Percentiles rank a stretch among this genome's conserved stretches.
These are phyloP conservation scores for Serrognathus titanus DNA, from an alignment of 2,888 invertebrate species.

Conservation along the genomic window DNA sequence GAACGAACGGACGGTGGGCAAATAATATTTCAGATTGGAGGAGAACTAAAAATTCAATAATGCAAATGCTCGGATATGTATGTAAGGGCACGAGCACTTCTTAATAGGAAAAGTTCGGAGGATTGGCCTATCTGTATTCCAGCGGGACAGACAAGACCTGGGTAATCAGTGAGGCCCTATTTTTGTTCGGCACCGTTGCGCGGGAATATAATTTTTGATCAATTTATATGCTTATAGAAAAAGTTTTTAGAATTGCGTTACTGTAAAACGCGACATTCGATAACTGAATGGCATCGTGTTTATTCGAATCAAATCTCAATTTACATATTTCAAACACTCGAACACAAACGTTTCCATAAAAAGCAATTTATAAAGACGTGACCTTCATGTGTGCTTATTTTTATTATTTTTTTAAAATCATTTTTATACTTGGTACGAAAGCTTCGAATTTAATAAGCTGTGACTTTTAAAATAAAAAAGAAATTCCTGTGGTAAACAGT, in stretches of 20 bases:
- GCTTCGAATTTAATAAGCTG: too few species aligned
- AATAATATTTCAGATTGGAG: slow-evolving; percentile 22
- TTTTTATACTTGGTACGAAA: too few species aligned
- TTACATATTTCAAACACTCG: too few species aligned
- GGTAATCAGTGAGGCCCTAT: slow-evolving; percentile 42
- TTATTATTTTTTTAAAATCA: too few species aligned
- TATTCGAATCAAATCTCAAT: slow-evolving; percentile 1
- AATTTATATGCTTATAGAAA: slow-evolving; percentile 43
- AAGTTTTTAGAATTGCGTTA: slow-evolving; percentile 24
- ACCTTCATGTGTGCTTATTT: too few species aligned
- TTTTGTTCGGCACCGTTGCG: slow-evolving; percentile 39
- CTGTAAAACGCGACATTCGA: too few species aligned
- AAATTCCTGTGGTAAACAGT: too few species aligned
- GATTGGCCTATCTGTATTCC: slow-evolving; percentile 44
- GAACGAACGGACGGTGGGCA: not conserved
- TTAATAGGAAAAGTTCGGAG: slow-evolving; percentile 45
- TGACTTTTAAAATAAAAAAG: too few species aligned
- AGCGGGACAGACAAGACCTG: slow-evolving; percentile 39
- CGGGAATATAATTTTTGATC: slow-evolving; percentile 41
- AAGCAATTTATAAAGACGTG: too few species aligned
- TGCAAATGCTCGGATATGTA: slow-evolving; percentile 46
- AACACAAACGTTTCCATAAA: too few species aligned
- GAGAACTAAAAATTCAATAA: slow-evolving; percentile 39
- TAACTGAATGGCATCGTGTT: slow-evolving; percentile 1
- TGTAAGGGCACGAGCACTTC: slow-evolving; percentile 42